Evolutionary conservation across 1,140 invertebrate genomes (phyloP).

Genomic region (Ceratina japonica): DNA sequence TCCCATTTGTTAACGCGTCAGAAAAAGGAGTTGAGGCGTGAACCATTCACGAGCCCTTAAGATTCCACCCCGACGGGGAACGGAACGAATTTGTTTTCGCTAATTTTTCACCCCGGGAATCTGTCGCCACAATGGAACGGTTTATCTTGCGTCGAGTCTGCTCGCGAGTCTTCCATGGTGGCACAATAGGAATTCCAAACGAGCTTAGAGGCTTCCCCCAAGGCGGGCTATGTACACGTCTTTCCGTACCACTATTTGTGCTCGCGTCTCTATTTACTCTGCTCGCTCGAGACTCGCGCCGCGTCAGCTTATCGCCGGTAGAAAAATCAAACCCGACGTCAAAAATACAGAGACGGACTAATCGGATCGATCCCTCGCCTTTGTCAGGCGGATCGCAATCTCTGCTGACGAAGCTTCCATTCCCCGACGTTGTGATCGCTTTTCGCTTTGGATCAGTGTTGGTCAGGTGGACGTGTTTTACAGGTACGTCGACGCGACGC

Average conservation of each 20-base stretch:
- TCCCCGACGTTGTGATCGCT: neutral
- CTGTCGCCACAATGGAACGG: constrained; percentile 29
- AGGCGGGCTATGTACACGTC: constrained; percentile 16
- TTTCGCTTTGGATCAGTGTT: neutral
- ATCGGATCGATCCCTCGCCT: no score
- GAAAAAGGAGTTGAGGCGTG: neutral
- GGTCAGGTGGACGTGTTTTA: constrained; percentile 13
- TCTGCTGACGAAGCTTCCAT: neutral
- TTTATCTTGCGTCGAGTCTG: constrained; percentile 29
- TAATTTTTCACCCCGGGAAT: neutral
- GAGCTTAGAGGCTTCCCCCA: constrained; percentile 47
- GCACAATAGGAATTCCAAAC: constrained; percentile 60
- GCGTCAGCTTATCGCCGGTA: neutral
- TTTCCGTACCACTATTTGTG: constrained; percentile 28
- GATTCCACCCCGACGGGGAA: neutral
- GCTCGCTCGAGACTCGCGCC: neutral
- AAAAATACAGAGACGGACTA: no score
- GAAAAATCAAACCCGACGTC: neutral
- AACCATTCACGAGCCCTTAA: neutral
- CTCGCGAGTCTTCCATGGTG: constrained; percentile 3
- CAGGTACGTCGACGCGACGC: constrained; percentile 82
- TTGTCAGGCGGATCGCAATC: no score
- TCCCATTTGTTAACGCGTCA: neutral
- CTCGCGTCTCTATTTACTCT: constrained; percentile 27
- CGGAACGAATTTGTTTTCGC: constrained; percentile 38